Conservation (phyloP, 2,888 invertebrate species). For the Biston betularia region DNA sequence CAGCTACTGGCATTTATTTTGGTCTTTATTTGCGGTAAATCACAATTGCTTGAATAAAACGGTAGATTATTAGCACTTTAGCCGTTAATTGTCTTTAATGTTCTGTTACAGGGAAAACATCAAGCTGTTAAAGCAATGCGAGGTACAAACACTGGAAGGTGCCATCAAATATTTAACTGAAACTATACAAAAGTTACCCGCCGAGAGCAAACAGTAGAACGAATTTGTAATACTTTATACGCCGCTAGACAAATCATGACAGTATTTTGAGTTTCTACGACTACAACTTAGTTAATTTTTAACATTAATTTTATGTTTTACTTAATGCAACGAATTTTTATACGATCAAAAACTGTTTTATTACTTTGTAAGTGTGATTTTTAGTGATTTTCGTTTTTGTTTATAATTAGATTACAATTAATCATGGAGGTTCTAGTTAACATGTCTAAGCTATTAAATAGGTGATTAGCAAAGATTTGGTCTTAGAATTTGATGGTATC, state of each 20-base stretch:
- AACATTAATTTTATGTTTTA: slow-evolving; percentile 45
- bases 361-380: slow-evolving; percentile 38
- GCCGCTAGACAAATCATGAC: slow-evolving; percentile 60
- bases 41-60: too few species aligned
- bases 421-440: too few species aligned
- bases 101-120: slow-evolving; percentile 71
- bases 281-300: slow-evolving; percentile 26
- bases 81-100: not conserved
- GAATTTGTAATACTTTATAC: slow-evolving; percentile 24
- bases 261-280: slow-evolving; percentile 56
- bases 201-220: slow-evolving; percentile 50
- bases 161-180: slow-evolving; percentile 73
- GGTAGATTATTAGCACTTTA: too few species aligned
- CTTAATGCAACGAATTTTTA: slow-evolving; percentile 55
- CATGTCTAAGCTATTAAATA: too few species aligned
- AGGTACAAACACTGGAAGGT: slow-evolving; percentile 77
- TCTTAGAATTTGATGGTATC: too few species aligned
- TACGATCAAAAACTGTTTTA: slow-evolving; percentile 43
- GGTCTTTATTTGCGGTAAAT: too few species aligned
- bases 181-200: slow-evolving; percentile 62
- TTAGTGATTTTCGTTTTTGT: slow-evolving; percentile 47
- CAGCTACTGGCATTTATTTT: too few species aligned
- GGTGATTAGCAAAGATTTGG: too few species aligned
- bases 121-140: slow-evolving; percentile 74
- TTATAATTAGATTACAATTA: slow-evolving; percentile 33